phyloP scores from a whole-genome alignment of 1,140 invertebrate species.

The Lepidurus couesii region DNA sequence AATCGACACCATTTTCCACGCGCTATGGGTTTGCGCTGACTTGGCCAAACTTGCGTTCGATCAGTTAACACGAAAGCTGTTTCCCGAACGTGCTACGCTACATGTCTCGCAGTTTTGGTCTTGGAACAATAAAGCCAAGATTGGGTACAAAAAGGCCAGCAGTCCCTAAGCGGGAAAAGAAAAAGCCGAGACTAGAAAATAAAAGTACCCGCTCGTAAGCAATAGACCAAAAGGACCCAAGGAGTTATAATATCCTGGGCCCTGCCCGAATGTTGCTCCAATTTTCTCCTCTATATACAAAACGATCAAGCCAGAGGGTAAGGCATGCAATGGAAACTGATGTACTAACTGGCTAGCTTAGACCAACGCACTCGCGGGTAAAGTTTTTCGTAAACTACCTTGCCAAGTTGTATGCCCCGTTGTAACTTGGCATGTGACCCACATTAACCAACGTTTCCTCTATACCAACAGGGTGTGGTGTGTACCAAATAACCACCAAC shows the following conservation, averaged over 20 bases:
- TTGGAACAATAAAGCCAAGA: background rate
- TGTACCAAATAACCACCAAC: background rate
- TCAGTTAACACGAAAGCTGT: background rate
- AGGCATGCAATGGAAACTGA: background rate
- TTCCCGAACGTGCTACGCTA: background rate
- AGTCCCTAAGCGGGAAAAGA: background rate
- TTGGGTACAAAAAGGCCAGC: background rate
- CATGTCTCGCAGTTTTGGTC: background rate
- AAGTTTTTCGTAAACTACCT: background rate
- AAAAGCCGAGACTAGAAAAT: background rate
- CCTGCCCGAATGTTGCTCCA: conserved; percentile 16
- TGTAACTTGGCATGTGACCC: background rate
- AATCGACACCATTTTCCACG: background rate
- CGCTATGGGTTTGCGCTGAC: background rate
- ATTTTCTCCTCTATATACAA: conserved; percentile 15
- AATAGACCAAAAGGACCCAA: background rate
- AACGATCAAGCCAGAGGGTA: conserved; percentile 1
- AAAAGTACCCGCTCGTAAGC: background rate
- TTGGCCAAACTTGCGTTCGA: background rate
- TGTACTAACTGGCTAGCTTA: background rate
- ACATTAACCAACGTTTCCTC: background rate
- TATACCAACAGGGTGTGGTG: conserved; percentile 3
- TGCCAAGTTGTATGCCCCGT: background rate
- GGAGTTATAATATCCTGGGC: background rate
- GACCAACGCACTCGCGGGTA: background rate